These are phyloP conservation scores for Hestina assimilis DNA, from an alignment of 1,140 invertebrate genomes.

Conservation along the genomic window DNA sequence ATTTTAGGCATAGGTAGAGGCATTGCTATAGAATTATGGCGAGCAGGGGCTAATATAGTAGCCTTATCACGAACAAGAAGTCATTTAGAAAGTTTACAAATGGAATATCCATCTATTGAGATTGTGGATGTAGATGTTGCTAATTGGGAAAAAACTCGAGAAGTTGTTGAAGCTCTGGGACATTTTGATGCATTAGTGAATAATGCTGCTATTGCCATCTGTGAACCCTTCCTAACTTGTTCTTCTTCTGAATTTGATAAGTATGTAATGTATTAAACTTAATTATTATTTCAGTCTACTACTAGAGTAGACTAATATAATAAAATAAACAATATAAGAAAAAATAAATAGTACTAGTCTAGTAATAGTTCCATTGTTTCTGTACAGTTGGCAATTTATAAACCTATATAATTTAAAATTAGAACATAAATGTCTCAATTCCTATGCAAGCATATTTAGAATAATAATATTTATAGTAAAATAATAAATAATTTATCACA, in stretches of 20 bases:
- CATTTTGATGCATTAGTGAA: constrained; percentile 72
- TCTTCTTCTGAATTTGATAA: constrained; percentile 54
- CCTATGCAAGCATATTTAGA: too few relatives aligned
- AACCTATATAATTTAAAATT: too few relatives aligned
- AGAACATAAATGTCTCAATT: too few relatives aligned
- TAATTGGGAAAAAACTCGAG: constrained; percentile 86
- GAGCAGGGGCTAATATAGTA: constrained; percentile 84
- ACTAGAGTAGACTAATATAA: too few relatives aligned
- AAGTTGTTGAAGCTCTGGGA: constrained; percentile 63
- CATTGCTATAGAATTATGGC: constrained; percentile 82
- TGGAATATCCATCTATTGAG: constrained; percentile 82
- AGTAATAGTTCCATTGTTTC: too few relatives aligned
- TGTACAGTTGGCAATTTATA: too few relatives aligned
- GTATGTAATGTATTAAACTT: constrained; percentile 33
- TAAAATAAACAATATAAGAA: too few relatives aligned
- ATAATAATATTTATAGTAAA: too few relatives aligned
- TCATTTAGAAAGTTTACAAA: constrained; percentile 83
- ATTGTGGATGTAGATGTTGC: constrained; percentile 84
- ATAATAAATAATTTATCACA: too few relatives aligned
- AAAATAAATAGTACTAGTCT: too few relatives aligned
- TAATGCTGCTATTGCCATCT: constrained; percentile 64
- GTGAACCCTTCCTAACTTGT: constrained; percentile 62
- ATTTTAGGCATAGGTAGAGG: constrained; percentile 86
- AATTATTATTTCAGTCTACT: neutral
- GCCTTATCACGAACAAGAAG: constrained; percentile 84